Base-by-base conservation (phyloP, 2,888 invertebrate species). In the Argyresthia albistria region DNA sequence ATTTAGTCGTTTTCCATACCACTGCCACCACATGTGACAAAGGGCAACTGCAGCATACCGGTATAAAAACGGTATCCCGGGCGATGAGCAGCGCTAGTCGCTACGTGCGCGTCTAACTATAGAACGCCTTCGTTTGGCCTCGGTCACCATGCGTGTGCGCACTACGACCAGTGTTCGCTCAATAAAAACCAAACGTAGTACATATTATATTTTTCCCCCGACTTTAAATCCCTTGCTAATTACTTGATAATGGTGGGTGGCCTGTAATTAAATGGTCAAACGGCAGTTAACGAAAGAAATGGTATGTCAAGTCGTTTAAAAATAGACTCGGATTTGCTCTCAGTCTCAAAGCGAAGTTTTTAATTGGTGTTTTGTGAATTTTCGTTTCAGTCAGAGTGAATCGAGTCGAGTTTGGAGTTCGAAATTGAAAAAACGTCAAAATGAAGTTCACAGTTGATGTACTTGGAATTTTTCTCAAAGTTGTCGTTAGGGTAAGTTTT, bases 361-460 rank as follows among this genome's bases (percentile, higher is more conserved):
- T 39, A 39, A 39, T 3, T 39, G 53, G 57, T 58, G 25, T 50
- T 55, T 55, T 51, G 60, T 52, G 69, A 67, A 74, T 64, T 63
- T 46, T 51, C 58, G 66, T 82, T 80, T 66, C 83, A 84, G 82
- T 76, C 61, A 55, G 65, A 73, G 77, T 82, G 79, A 76, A 62
- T 66, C 61, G 43, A 39, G 46, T 15, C 60, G 79, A 66, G 62
- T 68, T 65, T 58, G 63, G 62, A 59, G 65, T 62, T 64, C 57
- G 53, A 37, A 49, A 56, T 54, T 54, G 54, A 45, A 46, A 57
- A 57, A 60, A 56, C 50, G 55, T 55, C 75, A 80, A 75, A 58
- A 88, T 88, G 88, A 88, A 88, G 79, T 88, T 88, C 66, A 80
- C 87, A 0, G 72, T 88, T 50, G 88, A 88, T 55, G 88, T 88